These are phyloP conservation scores for Luperina nickerlii DNA, from an alignment of 2,888 invertebrate genomes.

Conservation along the genomic window DNA sequence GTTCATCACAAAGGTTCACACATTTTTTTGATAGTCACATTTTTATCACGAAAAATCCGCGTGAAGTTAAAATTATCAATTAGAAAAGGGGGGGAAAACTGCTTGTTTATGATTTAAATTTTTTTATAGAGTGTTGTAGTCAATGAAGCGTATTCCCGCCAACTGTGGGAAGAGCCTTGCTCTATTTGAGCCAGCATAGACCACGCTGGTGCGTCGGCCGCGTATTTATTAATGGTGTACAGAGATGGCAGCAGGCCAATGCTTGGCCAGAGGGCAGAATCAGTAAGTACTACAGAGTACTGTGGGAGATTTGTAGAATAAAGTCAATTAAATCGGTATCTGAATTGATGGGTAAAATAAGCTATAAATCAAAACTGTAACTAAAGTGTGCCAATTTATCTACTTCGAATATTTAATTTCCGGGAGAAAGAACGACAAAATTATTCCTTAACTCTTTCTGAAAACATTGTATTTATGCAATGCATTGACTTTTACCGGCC, in stretches of 20 bases:
- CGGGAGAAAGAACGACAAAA: neutral
- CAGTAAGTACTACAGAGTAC: constrained; percentile 53
- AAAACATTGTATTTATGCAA: neutral
- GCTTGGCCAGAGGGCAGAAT: constrained; percentile 55
- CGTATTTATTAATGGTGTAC: constrained; percentile 71
- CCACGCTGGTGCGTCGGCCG: constrained; percentile 52
- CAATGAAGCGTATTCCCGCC: constrained; percentile 52
- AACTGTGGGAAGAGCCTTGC: constrained; percentile 73
- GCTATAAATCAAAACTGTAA: neutral
- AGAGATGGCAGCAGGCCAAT: constrained; percentile 70
- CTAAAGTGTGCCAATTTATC: neutral
- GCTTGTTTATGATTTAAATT: constrained; percentile 20
- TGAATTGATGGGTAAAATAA: constrained; percentile 1
- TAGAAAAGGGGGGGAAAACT: neutral
- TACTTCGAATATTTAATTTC: neutral
- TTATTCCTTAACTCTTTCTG: neutral
- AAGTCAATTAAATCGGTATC: neutral
- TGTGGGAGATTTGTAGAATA: constrained; percentile 18
- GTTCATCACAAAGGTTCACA: neutral
- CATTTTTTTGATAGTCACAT: constrained; percentile 12
- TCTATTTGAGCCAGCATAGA: constrained; percentile 72
- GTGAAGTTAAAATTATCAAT: neutral
- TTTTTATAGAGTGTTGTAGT: neutral
- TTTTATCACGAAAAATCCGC: neutral
- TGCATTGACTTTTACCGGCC: neutral